These are phyloP conservation scores for Neomorphus geoffroyi DNA, from an alignment of 2,797 vertebrate genomes.

Conservation along the genomic window DNA sequence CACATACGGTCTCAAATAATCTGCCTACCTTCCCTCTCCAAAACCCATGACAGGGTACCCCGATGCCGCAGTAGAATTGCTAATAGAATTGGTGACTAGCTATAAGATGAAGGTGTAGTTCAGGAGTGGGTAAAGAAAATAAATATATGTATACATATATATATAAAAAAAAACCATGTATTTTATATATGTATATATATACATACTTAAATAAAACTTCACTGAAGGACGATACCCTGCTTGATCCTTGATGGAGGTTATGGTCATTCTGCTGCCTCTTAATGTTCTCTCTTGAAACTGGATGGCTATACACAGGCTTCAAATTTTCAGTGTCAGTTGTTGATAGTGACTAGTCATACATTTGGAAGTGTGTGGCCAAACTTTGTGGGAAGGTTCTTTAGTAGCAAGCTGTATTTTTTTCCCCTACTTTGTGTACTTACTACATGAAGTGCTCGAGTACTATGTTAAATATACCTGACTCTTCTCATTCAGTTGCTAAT, in stretches of 20 bases:
- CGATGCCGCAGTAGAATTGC: too few species aligned
- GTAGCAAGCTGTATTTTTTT: not conserved
- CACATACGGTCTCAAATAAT: too few species aligned
- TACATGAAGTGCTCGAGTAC: not conserved
- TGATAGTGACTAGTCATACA: not conserved
- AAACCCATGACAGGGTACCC: too few species aligned
- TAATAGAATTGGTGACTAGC: too few species aligned
- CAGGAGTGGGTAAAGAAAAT: too few species aligned
- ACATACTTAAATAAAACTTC: too few species aligned
- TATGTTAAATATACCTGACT: not conserved
- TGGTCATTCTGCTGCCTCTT: not conserved
- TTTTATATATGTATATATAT: too few species aligned
- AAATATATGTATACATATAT: too few species aligned
- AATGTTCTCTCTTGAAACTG: not conserved
- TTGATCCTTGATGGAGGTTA: not conserved
- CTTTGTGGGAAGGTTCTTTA: not conserved
- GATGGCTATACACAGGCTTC: not conserved
- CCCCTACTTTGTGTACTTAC: not conserved
- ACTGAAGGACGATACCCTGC: not conserved
- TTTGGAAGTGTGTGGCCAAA: fast-evolving
- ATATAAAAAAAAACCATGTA: too few species aligned
- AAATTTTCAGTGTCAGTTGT: not conserved
- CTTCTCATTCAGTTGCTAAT: not conserved
- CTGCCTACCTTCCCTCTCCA: too few species aligned
- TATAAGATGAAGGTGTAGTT: too few species aligned